phyloP scores from a whole-genome alignment of 2,797 vertebrate species.

The Champsocephalus esox region DNA sequence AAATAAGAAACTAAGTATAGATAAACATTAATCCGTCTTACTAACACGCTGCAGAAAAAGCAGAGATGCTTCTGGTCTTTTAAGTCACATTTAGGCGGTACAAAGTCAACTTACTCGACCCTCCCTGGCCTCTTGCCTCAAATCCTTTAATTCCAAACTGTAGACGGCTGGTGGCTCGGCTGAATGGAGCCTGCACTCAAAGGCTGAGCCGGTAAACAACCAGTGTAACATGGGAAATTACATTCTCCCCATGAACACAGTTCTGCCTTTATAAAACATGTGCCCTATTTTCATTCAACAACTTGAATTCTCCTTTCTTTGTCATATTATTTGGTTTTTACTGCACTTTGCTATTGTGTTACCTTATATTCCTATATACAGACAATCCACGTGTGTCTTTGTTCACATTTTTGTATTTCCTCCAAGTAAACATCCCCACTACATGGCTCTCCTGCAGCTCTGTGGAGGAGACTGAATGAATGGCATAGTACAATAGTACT shows the following conservation, averaged over 20 bases:
- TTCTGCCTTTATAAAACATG: slow-evolving; percentile 30
- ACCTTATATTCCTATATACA: slow-evolving; percentile 3
- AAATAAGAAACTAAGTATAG: slow-evolving; percentile 25
- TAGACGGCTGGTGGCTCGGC: slow-evolving; percentile 44
- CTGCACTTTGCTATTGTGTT: slow-evolving; percentile 15
- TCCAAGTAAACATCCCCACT: slow-evolving; percentile 27
- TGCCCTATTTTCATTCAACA: neutral
- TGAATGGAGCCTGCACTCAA: slow-evolving; percentile 34
- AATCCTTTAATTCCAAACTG: slow-evolving; percentile 71
- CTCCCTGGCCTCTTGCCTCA: slow-evolving; percentile 44
- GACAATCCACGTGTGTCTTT: slow-evolving; percentile 9
- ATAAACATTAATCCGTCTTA: neutral
- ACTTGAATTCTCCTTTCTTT: slow-evolving; percentile 2
- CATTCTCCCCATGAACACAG: slow-evolving; percentile 29
- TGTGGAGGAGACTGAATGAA: slow-evolving; percentile 27
- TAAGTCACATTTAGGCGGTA: slow-evolving; percentile 37
- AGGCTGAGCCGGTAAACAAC: slow-evolving; percentile 51
- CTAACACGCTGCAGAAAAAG: slow-evolving; percentile 12
- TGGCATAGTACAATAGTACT: slow-evolving; percentile 23
- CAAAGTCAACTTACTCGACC: slow-evolving; percentile 22
- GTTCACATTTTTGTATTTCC: slow-evolving; percentile 10
- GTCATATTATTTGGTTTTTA: neutral
- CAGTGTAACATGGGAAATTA: slow-evolving; percentile 53
- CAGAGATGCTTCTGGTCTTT: slow-evolving; percentile 29
- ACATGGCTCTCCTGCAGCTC: slow-evolving; percentile 26